phyloP scores from a whole-genome alignment of 2,797 vertebrate species.

The Rhabdomys pumilio region DNA sequence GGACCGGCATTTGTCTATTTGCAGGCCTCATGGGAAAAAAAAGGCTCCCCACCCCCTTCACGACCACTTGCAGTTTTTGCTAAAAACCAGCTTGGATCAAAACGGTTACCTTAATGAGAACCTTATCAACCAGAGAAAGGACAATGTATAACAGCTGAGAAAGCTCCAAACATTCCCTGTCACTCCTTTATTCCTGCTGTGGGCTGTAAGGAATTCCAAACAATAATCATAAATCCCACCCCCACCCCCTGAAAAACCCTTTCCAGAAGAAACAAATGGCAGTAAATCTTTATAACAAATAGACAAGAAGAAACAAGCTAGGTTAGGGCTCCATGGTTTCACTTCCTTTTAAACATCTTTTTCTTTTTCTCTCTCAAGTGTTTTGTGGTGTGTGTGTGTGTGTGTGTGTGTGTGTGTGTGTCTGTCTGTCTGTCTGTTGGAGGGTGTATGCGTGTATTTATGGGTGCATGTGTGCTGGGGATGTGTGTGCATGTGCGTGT shows the following conservation, averaged over 20 bases:
- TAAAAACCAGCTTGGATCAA: slow-evolving; percentile 58
- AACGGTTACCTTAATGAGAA: slow-evolving; percentile 67
- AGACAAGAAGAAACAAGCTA: slow-evolving; percentile 17
- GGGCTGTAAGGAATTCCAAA: slow-evolving; percentile 60
- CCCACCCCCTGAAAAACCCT: background rate
- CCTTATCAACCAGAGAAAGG: slow-evolving; percentile 26
- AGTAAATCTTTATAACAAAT: slow-evolving; percentile 24
- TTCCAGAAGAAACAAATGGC: slow-evolving; percentile 46
- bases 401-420: too few relatives aligned
- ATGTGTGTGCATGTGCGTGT: background rate
- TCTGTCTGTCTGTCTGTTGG: background rate
- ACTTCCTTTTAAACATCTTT: background rate
- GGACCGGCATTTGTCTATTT: slow-evolving; percentile 60
- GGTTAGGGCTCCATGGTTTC: background rate
- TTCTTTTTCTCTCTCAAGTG: background rate
- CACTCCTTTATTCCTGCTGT: slow-evolving; percentile 16
- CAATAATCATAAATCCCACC: slow-evolving; percentile 3
- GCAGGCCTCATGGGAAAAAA: slow-evolving; percentile 58
- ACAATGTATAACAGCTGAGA: background rate
- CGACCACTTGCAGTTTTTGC: slow-evolving; percentile 62
- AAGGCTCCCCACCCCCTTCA: background rate
- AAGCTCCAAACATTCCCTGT: slow-evolving; percentile 1
- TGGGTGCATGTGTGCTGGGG: too few relatives aligned
- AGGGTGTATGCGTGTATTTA: background rate
- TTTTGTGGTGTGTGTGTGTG: background rate